phyloP scores from a whole-genome alignment of 2,888 invertebrate species.

The Synanthedon tipuliformis region DNA sequence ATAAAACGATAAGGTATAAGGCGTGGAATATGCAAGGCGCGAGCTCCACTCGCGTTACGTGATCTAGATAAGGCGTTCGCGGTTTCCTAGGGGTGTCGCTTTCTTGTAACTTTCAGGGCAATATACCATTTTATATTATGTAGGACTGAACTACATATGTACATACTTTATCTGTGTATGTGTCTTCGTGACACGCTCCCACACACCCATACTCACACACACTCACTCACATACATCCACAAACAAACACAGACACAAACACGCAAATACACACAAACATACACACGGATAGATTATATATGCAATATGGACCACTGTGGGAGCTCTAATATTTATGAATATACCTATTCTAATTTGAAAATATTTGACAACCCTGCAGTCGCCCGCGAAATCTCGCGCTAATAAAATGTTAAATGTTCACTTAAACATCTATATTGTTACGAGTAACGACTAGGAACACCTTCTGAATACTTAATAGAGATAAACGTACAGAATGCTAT shows the following conservation, averaged over 20 bases:
- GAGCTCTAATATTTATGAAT: too few species aligned
- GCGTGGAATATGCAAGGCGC: constrained; percentile 63
- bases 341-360: too few species aligned
- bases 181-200: too few species aligned
- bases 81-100: background rate
- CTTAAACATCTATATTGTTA: constrained; percentile 59
- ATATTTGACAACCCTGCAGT: constrained; percentile 4
- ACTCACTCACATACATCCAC: too few species aligned
- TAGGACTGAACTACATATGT: too few species aligned
- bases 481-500: constrained; percentile 13
- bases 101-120: background rate
- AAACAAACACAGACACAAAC: too few species aligned
- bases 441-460: constrained; percentile 52
- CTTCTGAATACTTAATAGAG: constrained; percentile 53
- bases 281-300: too few species aligned
- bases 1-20: constrained; percentile 57
- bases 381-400: constrained; percentile 43
- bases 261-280: too few species aligned
- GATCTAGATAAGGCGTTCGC: constrained; percentile 37
- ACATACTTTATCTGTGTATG: too few species aligned
- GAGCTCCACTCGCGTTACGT: constrained; percentile 38
- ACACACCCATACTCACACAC: too few species aligned
- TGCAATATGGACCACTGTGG: too few species aligned
- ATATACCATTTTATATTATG: background rate
- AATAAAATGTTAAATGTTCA: constrained; percentile 57